Evolutionary conservation across 2,888 invertebrate species (phyloP), one percentile per base, ranked within the genome.

Genomic region (Cenopis cana): DNA sequence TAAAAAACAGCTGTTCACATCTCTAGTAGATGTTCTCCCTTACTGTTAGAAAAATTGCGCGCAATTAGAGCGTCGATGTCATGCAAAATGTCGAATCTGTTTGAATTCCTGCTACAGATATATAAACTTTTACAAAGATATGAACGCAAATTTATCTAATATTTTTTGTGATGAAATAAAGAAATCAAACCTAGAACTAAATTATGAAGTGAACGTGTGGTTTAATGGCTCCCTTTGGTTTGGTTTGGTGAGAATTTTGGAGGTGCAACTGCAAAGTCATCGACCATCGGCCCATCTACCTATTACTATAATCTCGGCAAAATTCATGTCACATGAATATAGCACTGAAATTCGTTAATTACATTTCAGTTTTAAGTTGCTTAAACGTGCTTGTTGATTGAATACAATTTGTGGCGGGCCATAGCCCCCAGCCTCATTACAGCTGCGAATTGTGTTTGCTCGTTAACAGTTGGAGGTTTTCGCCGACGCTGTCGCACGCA

Each of bases 381-480:
- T 41, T 14, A 41, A 41, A 6, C n/a, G 3, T 33, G 9, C 29
- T 2, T 18, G 12, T 54, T 54, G 54, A 36, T 18, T 5, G 36
- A 36, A 56, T 11, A 29, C 17, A 17, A 33, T 29, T 57, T 38
- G 38, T 12, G 10, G n/a, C 29, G 41, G 20, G 41, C 24, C 14
- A 10, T 1, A 24, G 50, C 46, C 6, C 46, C 46, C 46, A n/a
- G 18, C n/a, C 64, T 54, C 64, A 54, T 64, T 64, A 64, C 20
- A 14, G 11, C 14, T 24, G 24, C 55, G 6, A 52, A 52, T 36
- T n/a, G 38, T 36, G 52, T 54, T 38, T 38, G 52, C 50, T 64
- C 14, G 64, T 64, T 54, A 54, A 38, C 64, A 64, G 33, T 64
- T 61, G 61, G 50, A 61, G 61, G 61, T 49, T 61, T 61, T 61